phyloP scores from a whole-genome alignment of 2,888 invertebrate species.

The Tribolium freemani region DNA sequence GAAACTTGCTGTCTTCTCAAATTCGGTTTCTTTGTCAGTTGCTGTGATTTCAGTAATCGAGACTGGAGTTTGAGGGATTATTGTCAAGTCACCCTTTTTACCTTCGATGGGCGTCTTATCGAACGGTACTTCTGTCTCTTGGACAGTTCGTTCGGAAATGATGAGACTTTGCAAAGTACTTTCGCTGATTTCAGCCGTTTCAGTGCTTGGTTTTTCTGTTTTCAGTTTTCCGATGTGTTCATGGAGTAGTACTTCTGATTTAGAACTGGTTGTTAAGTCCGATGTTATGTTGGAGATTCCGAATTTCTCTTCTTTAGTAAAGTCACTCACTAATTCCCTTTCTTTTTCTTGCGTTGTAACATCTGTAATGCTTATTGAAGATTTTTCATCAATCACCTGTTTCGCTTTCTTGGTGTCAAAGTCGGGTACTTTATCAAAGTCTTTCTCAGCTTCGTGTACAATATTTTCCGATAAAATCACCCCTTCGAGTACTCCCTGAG shows the following conservation, averaged over 20 bases:
- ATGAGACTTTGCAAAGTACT: constrained; percentile 68
- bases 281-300: constrained; percentile 53
- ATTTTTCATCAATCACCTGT: constrained; percentile 65
- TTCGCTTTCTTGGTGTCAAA: constrained; percentile 64
- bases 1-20: constrained; percentile 51
- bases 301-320: constrained; percentile 42
- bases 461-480: constrained; percentile 66
- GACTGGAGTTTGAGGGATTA: constrained; percentile 66
- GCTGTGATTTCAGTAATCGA: constrained; percentile 65
- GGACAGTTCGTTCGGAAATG: constrained; percentile 68
- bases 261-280: constrained; percentile 55
- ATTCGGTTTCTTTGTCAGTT: constrained; percentile 59
- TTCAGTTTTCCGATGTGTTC: constrained; percentile 67
- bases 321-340: constrained; percentile 45
- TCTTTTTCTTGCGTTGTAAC: constrained; percentile 58
- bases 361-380: constrained; percentile 65
- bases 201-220: constrained; percentile 53
- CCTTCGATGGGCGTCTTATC: constrained; percentile 58
- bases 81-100: constrained; percentile 66
- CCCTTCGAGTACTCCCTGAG: constrained; percentile 67
- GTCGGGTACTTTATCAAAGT: constrained; percentile 58
- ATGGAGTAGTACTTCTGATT: constrained; percentile 62
- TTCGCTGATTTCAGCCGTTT: constrained; percentile 55
- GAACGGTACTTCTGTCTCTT: constrained; percentile 67
- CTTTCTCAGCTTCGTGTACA: constrained; percentile 68